phyloP scores from a whole-genome alignment of 2,797 vertebrate species.

The Acomys russatus region DNA sequence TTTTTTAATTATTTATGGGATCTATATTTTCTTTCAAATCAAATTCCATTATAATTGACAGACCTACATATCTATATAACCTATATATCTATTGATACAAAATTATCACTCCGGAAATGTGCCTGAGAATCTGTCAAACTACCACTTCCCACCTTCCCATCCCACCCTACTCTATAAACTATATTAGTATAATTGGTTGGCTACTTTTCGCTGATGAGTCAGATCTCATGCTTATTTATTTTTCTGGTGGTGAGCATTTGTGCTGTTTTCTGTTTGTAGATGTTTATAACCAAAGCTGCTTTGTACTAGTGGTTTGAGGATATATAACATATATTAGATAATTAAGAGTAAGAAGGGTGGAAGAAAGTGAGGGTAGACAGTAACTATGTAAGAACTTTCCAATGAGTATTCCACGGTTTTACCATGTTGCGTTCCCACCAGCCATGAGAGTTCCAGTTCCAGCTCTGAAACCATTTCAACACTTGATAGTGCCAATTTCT shows the following conservation, averaged over 20 bases:
- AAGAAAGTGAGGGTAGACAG: background rate
- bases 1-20: constrained; percentile 53
- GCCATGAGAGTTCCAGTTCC: background rate
- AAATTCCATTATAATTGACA: constrained; percentile 38
- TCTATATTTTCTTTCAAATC: constrained; percentile 61
- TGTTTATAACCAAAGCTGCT: constrained; percentile 34
- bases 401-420: background rate
- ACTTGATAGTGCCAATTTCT: background rate
- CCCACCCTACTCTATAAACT: background rate
- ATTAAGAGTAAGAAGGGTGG: background rate
- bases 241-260: background rate
- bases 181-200: background rate
- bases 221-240: constrained; percentile 14
- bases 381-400: constrained; percentile 18
- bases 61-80: background rate
- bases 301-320: background rate
- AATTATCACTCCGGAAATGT: background rate
- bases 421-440: background rate
- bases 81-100: background rate
- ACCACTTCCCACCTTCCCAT: background rate
- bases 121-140: background rate
- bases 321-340: background rate
- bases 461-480: background rate
- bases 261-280: background rate
- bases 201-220: constrained; percentile 15